Conservation (phyloP, 1,140 invertebrate species). For the Dendrolimus kikuchii region DNA sequence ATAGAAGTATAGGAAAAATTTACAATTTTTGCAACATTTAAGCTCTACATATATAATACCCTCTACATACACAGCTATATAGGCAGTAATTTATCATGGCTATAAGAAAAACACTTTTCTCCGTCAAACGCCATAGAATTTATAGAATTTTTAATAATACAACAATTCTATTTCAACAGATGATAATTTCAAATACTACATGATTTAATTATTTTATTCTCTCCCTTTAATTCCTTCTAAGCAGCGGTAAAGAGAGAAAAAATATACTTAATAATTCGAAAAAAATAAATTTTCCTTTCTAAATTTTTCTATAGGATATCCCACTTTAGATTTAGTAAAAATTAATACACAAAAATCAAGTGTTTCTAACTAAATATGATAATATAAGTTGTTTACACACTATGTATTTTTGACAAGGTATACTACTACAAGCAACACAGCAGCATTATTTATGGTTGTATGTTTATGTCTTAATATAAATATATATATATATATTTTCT, state of each 20-base stretch:
- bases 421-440: too few species aligned
- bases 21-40: conserved; percentile 11
- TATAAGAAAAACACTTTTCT: conserved; percentile 29
- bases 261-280: conserved; percentile 22
- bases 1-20: conserved; percentile 49
- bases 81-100: conserved; percentile 62
- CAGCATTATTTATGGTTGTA: background rate
- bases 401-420: too few species aligned
- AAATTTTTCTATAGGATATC: conserved; percentile 37
- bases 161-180: conserved; percentile 51
- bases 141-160: conserved; percentile 48
- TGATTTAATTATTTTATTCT: conserved; percentile 55
- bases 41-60: conserved; percentile 6
- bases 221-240: conserved; percentile 65
- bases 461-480: conserved; percentile 1
- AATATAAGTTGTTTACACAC: background rate
- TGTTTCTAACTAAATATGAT: background rate
- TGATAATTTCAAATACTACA: conserved; percentile 45
- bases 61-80: conserved; percentile 43
- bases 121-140: conserved; percentile 24
- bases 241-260: conserved; percentile 68
- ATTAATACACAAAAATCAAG: conserved; percentile 6
- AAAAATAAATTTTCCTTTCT: conserved; percentile 10
- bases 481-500: conserved; percentile 2
- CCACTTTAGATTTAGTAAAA: conserved; percentile 29